phyloP scores from a whole-genome alignment of 2,797 vertebrate species.

The Cossypha niveicapilla region DNA sequence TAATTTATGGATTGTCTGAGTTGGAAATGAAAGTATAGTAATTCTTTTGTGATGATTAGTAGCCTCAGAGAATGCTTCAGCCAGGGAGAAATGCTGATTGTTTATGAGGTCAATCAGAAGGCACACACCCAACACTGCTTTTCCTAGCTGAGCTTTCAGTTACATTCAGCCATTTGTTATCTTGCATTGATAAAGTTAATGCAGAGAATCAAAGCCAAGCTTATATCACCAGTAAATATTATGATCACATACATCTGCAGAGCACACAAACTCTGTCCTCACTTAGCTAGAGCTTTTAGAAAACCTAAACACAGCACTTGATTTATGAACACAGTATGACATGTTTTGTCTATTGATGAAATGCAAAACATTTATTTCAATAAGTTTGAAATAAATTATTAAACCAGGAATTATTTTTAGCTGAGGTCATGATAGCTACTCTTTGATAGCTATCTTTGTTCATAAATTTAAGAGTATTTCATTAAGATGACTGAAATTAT shows the following conservation, averaged over 20 bases:
- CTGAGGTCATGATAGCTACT: neutral
- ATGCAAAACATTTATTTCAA: slow-evolving; percentile 5
- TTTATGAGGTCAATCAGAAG: slow-evolving; percentile 38
- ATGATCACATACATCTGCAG: slow-evolving; percentile 60
- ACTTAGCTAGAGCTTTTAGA: slow-evolving; percentile 50
- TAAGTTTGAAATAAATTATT: neutral
- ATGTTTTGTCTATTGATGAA: slow-evolving; percentile 52
- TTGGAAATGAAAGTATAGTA: neutral
- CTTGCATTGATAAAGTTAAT: slow-evolving; percentile 64
- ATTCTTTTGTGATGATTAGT: slow-evolving; percentile 29
- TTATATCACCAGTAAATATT: slow-evolving; percentile 66
- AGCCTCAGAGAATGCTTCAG: neutral
- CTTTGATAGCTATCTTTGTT: neutral
- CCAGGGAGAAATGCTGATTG: neutral
- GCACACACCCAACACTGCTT: neutral
- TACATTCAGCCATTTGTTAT: slow-evolving; percentile 39
- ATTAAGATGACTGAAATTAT: neutral
- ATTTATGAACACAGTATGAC: slow-evolving; percentile 44
- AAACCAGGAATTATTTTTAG: neutral
- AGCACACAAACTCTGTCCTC: slow-evolving; percentile 34
- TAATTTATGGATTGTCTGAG: neutral
- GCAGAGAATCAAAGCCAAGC: slow-evolving; percentile 60
- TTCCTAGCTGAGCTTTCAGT: neutral
- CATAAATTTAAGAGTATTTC: neutral
- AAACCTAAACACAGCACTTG: slow-evolving; percentile 53